phyloP scores from a whole-genome alignment of 2,113 vertebrate species.

The Ahaetulla prasina region DNA sequence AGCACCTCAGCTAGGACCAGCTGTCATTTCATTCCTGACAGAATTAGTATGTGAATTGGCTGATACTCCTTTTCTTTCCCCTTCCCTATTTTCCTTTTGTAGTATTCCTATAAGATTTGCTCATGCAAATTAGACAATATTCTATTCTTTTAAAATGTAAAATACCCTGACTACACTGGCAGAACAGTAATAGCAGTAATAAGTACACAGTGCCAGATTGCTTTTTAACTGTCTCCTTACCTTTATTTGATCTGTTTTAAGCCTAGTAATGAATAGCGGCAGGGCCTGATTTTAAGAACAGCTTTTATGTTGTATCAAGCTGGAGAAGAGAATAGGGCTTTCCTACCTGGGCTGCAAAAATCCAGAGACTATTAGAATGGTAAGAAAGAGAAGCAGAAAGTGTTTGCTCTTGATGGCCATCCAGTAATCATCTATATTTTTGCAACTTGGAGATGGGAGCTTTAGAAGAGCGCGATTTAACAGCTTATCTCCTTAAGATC shows the following conservation, averaged over 20 bases:
- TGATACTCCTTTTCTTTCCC: neutral
- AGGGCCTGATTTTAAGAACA: neutral
- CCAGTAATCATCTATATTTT: neutral
- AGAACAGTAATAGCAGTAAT: neutral
- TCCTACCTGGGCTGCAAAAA: neutral
- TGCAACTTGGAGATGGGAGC: neutral
- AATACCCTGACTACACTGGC: neutral
- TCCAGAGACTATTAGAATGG: neutral
- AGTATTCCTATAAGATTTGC: neutral
- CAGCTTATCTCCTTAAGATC: neutral
- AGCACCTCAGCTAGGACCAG: neutral
- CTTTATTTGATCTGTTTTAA: neutral
- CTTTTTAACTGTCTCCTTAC: neutral
- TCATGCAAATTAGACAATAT: neutral
- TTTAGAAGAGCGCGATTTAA: neutral
- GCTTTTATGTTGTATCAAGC: neutral
- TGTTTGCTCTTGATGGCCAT: neutral
- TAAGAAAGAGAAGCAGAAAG: neutral
- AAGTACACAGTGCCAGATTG: neutral
- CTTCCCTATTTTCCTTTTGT: neutral
- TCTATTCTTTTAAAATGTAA: neutral
- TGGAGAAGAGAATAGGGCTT: neutral
- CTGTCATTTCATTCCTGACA: neutral
- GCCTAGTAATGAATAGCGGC: neutral
- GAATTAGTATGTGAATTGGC: neutral